Evolutionary conservation across 2,888 invertebrate species (phyloP).

Genomic region (Lasius platythorax): DNA sequence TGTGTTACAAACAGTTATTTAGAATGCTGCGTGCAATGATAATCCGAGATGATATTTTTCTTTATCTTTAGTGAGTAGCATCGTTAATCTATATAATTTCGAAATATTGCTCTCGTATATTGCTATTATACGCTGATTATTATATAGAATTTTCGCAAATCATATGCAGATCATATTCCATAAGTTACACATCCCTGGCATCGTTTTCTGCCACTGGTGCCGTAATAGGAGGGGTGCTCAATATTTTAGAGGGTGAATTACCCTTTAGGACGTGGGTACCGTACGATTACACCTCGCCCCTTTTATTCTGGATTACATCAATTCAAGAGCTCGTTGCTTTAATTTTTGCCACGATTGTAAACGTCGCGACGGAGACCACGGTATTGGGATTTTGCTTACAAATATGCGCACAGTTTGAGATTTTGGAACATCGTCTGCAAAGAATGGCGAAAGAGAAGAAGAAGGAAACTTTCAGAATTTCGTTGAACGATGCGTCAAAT

Average conservation of each 20-base stretch:
- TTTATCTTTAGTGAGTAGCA: neutral
- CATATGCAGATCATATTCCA: constrained; percentile 18
- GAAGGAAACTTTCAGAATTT: neutral
- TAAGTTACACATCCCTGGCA: neutral
- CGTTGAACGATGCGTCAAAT: neutral
- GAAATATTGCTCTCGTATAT: neutral
- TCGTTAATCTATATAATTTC: neutral
- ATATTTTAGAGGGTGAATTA: constrained; percentile 7
- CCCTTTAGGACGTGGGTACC: constrained; percentile 23
- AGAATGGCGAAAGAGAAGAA: neutral
- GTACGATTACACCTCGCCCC: neutral
- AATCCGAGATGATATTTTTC: neutral
- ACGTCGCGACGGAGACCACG: constrained; percentile 72
- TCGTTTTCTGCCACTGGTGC: neutral
- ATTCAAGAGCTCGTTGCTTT: neutral
- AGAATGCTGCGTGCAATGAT: neutral
- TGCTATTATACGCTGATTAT: neutral
- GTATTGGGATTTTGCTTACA: constrained; percentile 67
- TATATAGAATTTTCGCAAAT: neutral
- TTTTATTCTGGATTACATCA: constrained; percentile 1
- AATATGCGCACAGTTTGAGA: constrained; percentile 74
- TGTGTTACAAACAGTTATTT: neutral
- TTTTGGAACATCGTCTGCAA: constrained; percentile 68
- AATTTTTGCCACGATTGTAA: constrained; percentile 45
- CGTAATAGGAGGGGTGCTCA: neutral